phyloP scores from a whole-genome alignment of 2,797 vertebrate species.

The Halcyon chelicuti region DNA sequence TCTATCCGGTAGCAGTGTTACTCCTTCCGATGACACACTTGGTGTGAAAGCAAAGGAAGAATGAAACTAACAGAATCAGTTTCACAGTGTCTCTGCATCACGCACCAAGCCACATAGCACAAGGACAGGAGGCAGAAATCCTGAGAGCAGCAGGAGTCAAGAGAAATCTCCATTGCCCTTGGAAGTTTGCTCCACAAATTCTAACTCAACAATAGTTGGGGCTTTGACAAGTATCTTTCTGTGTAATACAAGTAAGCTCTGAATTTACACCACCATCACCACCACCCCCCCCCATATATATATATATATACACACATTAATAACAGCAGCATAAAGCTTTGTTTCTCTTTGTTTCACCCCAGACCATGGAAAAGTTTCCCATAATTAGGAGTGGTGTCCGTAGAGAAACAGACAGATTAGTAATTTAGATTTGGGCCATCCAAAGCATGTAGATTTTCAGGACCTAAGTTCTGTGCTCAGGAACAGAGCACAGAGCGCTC shows the following conservation, averaged over 20 bases:
- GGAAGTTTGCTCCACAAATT: neutral
- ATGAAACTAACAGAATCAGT: neutral
- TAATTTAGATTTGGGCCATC: neutral
- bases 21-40: neutral
- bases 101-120: fast-evolving
- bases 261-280: neutral
- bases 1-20: neutral
- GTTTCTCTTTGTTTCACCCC: neutral
- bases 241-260: neutral
- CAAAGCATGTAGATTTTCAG: neutral
- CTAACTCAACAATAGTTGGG: neutral
- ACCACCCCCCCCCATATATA: neutral
- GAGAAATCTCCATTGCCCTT: neutral
- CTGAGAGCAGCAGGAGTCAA: neutral
- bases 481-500: fast-evolving
- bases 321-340: neutral
- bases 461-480: neutral
- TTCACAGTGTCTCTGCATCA: neutral
- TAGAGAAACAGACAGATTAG: neutral
- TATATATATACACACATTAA: neutral
- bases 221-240: neutral
- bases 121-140: neutral
- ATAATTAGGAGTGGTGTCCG: neutral
- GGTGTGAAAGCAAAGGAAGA: neutral
- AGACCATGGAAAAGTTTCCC: neutral